Base-by-base conservation (phyloP, 2,113 vertebrate genomes). In the Cygnus atratus region DNA sequence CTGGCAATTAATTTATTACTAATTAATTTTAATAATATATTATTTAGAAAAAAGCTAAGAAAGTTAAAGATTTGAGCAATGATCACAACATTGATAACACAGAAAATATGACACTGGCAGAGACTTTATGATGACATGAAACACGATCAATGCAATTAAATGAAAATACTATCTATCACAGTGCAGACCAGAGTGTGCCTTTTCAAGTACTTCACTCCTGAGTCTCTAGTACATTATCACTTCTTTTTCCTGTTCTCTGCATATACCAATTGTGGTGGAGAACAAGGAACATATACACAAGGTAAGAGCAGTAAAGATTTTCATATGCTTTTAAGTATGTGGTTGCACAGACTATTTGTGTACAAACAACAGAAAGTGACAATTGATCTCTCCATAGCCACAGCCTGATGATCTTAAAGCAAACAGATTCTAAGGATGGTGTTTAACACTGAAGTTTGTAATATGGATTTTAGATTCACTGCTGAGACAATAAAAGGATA, bases 381-480 rank as follows among this genome's bases (percentile, higher is more conserved):
- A 84, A 55, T 5, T 94, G 65, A 72, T 86, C 31, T 55, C 31
- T 43, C 57, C n/a, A 50, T 44, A 77, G 26, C 82, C 67, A 80
- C 22, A 68, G 35, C 6, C 50, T 84, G 58, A 92, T 43, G 58
- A 65, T 82, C 62, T 85, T 61, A 46, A 43, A 84, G 41, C 54
- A 94, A 80, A 54, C 13, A 43, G 58, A 6, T 88, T 85, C 63
- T 78, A 35, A 80, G n/a, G 46, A 57, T 83, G 22, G 5, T 83
- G 31, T 81, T 84, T 73, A 90, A 82, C 73, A 54, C 9, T 70
- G 55, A 92, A 82, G 33, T 83, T 44, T 73, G 33, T 59, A 44
- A 44, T 43, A 74, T 67, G 24, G 58, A 84, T 91, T 96, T 93
- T 92, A 93, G 22, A 92, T 67, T 81, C 41, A 88, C 9, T 70